A percentile compares a stretch with the other conserved stretches of the same genome.
These are phyloP conservation scores for Scarus forsteni DNA, from an alignment of 2,797 vertebrate species.

Conservation along the genomic window DNA sequence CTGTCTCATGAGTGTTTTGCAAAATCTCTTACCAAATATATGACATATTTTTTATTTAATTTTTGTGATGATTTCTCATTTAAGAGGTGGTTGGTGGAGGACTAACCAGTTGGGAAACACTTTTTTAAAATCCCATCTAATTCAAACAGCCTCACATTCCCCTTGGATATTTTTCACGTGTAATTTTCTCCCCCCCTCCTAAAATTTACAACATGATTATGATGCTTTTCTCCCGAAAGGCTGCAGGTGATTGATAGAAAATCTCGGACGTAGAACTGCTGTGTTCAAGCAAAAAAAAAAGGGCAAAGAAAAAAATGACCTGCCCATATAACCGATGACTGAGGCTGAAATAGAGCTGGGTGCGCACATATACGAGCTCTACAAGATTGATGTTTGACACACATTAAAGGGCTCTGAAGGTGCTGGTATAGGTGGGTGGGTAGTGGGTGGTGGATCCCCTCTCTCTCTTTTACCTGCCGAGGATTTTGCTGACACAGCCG, in stretches of 20 bases:
- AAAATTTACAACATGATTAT: slow-evolving; percentile 51
- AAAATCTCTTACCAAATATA: slow-evolving; percentile 2
- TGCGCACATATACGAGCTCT: slow-evolving; percentile 62
- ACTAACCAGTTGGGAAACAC: no score
- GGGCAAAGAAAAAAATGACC: slow-evolving; percentile 53
- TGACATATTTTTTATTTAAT: no score
- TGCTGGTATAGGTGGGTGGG: slow-evolving; percentile 3
- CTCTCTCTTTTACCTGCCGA: slow-evolving; percentile 92
- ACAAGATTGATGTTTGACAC: slow-evolving; percentile 80
- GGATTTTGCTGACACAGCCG: slow-evolving; percentile 99
- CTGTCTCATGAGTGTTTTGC: no score
- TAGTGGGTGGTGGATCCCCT: slow-evolving; percentile 47
- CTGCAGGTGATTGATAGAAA: slow-evolving; percentile 68
- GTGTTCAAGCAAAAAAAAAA: slow-evolving; percentile 55
- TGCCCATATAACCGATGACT: slow-evolving; percentile 75
- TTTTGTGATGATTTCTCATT: no score
- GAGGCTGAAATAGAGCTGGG: slow-evolving; percentile 73
- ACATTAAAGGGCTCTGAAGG: slow-evolving; percentile 53
- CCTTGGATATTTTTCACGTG: slow-evolving; percentile 24
- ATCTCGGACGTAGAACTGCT: slow-evolving; percentile 67
- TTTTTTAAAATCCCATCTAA: slow-evolving; percentile 10
- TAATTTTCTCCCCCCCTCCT: slow-evolving; percentile 36
- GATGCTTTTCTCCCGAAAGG: slow-evolving; percentile 51
- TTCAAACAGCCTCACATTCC: slow-evolving; percentile 43
- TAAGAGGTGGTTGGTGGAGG: no score